phyloP scores from a whole-genome alignment of 2,888 invertebrate genomes.

The Apotomis betuletana region DNA sequence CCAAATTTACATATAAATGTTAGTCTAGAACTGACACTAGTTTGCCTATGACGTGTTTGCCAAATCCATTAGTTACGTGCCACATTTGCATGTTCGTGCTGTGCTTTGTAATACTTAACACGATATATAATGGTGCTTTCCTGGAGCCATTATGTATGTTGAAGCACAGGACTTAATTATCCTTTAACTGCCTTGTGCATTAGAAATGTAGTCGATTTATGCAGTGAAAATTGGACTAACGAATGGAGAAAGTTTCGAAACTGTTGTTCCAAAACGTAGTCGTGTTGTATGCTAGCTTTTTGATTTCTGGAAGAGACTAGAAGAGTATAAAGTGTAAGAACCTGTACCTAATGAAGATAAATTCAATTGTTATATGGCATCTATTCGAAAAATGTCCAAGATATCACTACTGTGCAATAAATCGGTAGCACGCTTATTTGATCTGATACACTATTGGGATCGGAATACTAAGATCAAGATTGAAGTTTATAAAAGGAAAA shows the following conservation, averaged over 20 bases:
- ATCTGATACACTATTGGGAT: too few species aligned
- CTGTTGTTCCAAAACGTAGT: background rate
- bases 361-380: too few species aligned
- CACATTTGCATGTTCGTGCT: conserved; percentile 24
- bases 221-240: conserved; percentile 10
- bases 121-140: conserved; percentile 30
- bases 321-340: too few species aligned
- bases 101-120: conserved; percentile 19
- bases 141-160: conserved; percentile 6
- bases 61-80: conserved; percentile 15
- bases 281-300: background rate
- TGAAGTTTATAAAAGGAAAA: too few species aligned
- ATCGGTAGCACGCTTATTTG: too few species aligned
- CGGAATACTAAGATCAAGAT: too few species aligned
- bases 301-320: too few species aligned
- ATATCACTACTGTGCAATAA: too few species aligned
- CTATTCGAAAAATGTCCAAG: too few species aligned
- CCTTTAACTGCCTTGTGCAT: conserved; percentile 35
- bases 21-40: background rate
- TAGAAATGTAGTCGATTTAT: conserved; percentile 31
- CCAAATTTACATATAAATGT: background rate
- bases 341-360: too few species aligned
- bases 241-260: conserved; percentile 25
- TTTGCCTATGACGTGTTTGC: background rate
- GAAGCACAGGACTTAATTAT: conserved; percentile 30